Evolutionary conservation across 2,888 invertebrate genomes (phyloP).

Genomic region (Diloba caeruleocephala): DNA sequence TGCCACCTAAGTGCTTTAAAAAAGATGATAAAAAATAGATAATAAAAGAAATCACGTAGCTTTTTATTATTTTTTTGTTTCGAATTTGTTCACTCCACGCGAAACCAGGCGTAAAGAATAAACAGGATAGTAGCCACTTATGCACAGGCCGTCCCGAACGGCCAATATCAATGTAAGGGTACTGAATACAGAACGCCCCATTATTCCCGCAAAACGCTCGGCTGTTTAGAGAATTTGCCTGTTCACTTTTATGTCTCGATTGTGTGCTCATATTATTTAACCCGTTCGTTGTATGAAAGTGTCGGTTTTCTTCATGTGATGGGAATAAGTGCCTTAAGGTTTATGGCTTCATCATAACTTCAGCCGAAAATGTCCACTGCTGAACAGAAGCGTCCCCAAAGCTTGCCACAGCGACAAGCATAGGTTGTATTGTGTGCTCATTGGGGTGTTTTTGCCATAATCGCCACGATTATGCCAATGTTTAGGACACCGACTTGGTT

Average conservation of each 20-base stretch:
- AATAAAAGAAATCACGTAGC: not conserved
- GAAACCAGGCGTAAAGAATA: conserved; percentile 17
- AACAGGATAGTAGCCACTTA: conserved; percentile 33
- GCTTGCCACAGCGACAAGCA: too few species aligned
- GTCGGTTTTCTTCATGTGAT: too few species aligned
- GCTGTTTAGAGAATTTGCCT: conserved; percentile 49
- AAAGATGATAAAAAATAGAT: too few species aligned
- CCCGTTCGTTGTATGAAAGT: conserved; percentile 7
- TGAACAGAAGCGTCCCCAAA: too few species aligned
- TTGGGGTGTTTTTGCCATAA: too few species aligned
- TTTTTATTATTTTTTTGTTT: not conserved
- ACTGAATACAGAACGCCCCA: conserved; percentile 57
- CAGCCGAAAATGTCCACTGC: too few species aligned
- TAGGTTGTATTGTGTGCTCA: too few species aligned
- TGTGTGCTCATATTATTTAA: conserved; percentile 43
- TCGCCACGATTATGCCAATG: too few species aligned
- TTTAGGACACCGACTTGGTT: too few species aligned
- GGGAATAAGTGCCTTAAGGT: too few species aligned
- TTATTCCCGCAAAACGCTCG: conserved; percentile 51
- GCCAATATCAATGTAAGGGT: conserved; percentile 46
- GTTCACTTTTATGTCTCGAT: conserved; percentile 48
- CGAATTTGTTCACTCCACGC: conserved; percentile 3
- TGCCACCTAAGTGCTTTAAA: too few species aligned
- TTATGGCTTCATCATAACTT: too few species aligned
- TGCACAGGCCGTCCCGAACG: conserved; percentile 36